These are phyloP conservation scores for Yponomeuta evonymella DNA, from an alignment of 2,888 invertebrate genomes.

Conservation along the genomic window DNA sequence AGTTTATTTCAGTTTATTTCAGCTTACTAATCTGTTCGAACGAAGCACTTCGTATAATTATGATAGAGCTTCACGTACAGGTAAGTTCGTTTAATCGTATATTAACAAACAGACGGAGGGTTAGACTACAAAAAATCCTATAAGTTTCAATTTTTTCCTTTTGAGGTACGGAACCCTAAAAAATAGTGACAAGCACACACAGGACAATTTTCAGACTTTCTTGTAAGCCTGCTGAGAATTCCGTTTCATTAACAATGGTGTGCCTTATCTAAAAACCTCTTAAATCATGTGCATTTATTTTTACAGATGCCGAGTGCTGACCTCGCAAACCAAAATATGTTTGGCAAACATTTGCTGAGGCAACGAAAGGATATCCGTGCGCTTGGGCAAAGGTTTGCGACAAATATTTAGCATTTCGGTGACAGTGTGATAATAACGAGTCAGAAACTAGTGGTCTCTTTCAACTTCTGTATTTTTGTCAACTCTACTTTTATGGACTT, in stretches of 20 bases:
- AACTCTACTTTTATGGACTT: background rate
- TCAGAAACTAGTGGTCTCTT: background rate
- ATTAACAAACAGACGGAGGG: too few species aligned
- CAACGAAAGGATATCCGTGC: background rate
- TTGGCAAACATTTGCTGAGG: background rate
- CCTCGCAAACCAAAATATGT: background rate
- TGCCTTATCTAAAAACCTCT: background rate
- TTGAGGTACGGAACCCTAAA: too few species aligned
- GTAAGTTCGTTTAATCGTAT: too few species aligned
- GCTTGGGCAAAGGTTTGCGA: background rate
- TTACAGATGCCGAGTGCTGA: background rate
- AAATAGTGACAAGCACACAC: too few species aligned
- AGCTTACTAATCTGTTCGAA: too few species aligned
- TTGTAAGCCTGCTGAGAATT: too few species aligned
- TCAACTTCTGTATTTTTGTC: slow-evolving; percentile 11
- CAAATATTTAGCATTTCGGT: slow-evolving; percentile 1
- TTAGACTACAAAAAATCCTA: too few species aligned
- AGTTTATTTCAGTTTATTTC: too few species aligned
- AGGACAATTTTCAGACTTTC: too few species aligned
- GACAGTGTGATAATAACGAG: background rate
- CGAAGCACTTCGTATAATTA: too few species aligned
- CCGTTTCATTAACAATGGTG: background rate
- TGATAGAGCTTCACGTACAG: too few species aligned
- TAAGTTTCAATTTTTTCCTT: too few species aligned
- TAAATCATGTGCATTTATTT: background rate